These are phyloP conservation scores for Holothuria glaberrima DNA, from an alignment of 35 echinoderm and acorn worm species.

Conservation along the genomic window DNA sequence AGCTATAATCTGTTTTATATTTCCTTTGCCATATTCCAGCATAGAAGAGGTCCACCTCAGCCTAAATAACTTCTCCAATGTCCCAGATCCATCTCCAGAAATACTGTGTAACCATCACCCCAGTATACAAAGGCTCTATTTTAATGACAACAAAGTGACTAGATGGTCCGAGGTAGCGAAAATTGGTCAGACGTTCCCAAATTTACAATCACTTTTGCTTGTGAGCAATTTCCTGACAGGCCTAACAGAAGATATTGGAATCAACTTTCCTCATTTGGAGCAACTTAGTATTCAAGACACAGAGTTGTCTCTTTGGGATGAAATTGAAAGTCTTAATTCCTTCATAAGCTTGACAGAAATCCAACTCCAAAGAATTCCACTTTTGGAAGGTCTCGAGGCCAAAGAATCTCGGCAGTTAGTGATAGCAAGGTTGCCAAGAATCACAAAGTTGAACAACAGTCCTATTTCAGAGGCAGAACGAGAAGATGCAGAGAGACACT, in stretches of 20 bases:
- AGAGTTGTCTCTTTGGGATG: slow-evolving; percentile 13
- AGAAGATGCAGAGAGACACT: slow-evolving; percentile 37
- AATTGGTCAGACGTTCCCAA: slow-evolving; percentile 22
- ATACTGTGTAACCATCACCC: background rate
- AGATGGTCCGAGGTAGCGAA: slow-evolving; percentile 29
- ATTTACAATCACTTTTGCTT: slow-evolving; percentile 4
- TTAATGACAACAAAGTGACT: slow-evolving; percentile 42
- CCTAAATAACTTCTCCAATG: slow-evolving; percentile 17
- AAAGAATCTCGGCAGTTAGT: slow-evolving; percentile 35
- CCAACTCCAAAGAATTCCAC: slow-evolving; percentile 21
- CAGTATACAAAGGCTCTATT: slow-evolving; percentile 8
- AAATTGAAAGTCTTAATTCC: slow-evolving; percentile 43
- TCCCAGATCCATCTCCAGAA: background rate
- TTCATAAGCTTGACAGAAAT: slow-evolving; percentile 23
- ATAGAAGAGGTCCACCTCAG: slow-evolving; percentile 10
- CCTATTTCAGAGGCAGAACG: slow-evolving; percentile 25
- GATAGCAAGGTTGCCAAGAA: slow-evolving; percentile 23
- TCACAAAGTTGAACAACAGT: slow-evolving; percentile 22
- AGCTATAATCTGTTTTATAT: background rate
- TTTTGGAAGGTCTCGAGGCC: background rate
- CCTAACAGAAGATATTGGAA: slow-evolving; percentile 33
- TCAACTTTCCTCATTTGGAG: background rate
- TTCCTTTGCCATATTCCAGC: background rate
- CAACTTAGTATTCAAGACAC: slow-evolving; percentile 49
- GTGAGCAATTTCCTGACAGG: slow-evolving; percentile 17